A percentile compares a stretch with the other conserved stretches of the same genome.
Evolutionary conservation across 2,113 vertebrate species (phyloP).

Genomic region (Dendrocopos noguchii): DNA sequence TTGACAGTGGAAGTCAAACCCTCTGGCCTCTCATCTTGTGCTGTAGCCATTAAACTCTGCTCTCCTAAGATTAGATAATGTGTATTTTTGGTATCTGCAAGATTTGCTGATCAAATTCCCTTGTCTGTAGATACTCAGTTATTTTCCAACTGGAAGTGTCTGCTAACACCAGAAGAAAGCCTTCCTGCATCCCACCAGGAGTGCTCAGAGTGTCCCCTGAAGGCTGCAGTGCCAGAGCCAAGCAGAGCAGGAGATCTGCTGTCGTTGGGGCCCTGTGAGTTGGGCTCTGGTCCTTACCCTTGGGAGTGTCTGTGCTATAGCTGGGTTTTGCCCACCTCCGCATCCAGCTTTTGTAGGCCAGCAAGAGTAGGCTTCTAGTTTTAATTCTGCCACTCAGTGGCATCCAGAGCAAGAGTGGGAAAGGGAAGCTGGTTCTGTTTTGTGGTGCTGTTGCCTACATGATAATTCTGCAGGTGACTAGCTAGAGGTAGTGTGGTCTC

Average conservation of each 20-base stretch:
- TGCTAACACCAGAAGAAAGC: not conserved
- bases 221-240: not conserved
- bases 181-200: not conserved
- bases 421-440: not conserved
- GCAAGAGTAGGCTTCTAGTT: not conserved
- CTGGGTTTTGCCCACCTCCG: not conserved
- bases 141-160: not conserved
- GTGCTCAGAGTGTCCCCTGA: not conserved
- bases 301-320: not conserved
- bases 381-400: not conserved
- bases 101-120: not conserved
- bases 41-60: not conserved
- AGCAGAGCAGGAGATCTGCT: not conserved
- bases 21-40: not conserved
- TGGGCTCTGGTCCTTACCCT: not conserved
- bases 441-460: not conserved
- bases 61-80: conserved; percentile 18
- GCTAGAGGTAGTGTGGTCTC: not conserved
- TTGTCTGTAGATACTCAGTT: not conserved
- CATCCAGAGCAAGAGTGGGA: not conserved
- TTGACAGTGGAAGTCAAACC: not conserved
- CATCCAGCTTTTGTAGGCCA: not conserved
- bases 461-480: not conserved
- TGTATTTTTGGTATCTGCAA: conserved; percentile 14
- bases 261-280: not conserved